These are phyloP conservation scores for Psettodes erumei DNA, from an alignment of 2,113 vertebrate genomes.

Conservation along the genomic window DNA sequence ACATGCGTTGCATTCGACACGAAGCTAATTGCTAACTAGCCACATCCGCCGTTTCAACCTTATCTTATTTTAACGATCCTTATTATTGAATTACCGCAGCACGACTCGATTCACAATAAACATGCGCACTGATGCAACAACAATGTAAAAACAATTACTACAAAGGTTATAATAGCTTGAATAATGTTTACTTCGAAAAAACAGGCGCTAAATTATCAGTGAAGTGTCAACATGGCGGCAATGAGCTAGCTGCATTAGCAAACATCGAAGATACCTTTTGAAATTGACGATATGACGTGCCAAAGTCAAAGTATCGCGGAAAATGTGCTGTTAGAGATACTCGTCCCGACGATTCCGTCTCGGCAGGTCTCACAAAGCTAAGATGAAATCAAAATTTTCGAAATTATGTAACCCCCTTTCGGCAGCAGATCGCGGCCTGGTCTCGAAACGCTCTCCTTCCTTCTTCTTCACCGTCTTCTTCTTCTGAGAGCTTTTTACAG, in stretches of 20 bases:
- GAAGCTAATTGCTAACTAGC: slow-evolving; percentile 60
- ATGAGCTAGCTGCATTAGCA: slow-evolving; percentile 45
- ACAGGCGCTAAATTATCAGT: slow-evolving; percentile 11
- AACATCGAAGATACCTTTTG: slow-evolving; percentile 71
- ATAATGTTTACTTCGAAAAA: background rate
- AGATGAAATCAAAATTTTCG: slow-evolving; percentile 24
- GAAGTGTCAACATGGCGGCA: slow-evolving; percentile 44
- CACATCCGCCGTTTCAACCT: background rate
- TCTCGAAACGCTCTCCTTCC: slow-evolving; percentile 17
- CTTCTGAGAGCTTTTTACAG: background rate
- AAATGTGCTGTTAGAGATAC: background rate
- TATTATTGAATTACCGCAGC: fast-evolving
- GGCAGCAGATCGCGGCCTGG: slow-evolving; percentile 55
- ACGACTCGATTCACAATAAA: fast-evolving
- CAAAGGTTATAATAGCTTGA: no score
- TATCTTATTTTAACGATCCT: background rate
- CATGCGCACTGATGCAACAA: fast-evolving
- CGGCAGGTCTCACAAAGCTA: slow-evolving; percentile 4
- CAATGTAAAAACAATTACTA: fast-evolving
- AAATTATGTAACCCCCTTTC: slow-evolving; percentile 63
- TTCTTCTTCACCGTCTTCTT: slow-evolving; percentile 37
- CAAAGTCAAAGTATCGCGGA: slow-evolving; percentile 47
- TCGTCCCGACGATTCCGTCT: slow-evolving; percentile 21
- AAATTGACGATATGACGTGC: slow-evolving; percentile 37
- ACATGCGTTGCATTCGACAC: slow-evolving; percentile 30